Evolutionary conservation across 2,113 vertebrate genomes (phyloP).

Genomic region (Trichechus manatus): DNA sequence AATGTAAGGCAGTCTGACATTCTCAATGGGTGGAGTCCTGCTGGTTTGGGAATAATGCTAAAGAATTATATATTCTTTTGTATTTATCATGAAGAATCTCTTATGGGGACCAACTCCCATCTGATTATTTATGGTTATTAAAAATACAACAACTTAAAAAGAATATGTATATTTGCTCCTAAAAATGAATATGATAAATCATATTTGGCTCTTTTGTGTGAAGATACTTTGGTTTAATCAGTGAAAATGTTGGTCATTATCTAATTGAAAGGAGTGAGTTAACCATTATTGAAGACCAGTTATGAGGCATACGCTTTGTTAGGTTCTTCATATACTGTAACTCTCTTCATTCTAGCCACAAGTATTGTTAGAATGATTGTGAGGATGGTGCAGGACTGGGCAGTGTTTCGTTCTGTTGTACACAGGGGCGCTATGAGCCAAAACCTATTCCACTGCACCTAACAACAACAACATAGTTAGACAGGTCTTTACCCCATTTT

Average conservation of each 20-base stretch:
- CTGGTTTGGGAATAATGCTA: neutral
- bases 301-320: neutral
- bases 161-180: neutral
- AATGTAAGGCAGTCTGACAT: neutral
- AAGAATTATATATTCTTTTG: neutral
- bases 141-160: neutral
- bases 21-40: neutral
- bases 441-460: too few species aligned
- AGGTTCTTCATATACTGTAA: neutral
- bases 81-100: neutral
- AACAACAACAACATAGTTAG: too few species aligned
- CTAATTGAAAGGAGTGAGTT: neutral
- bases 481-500: too few species aligned
- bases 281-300: neutral
- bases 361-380: neutral
- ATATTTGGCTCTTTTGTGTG: neutral
- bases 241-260: neutral
- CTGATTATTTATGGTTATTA: neutral
- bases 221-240: neutral
- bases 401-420: too few species aligned
- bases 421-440: too few species aligned
- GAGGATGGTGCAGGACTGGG: too few species aligned
- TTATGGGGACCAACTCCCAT: neutral
- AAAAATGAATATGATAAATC: neutral
- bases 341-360: neutral